phyloP scores from a whole-genome alignment of 2,888 invertebrate species.

The Oscheius sp. region DNA sequence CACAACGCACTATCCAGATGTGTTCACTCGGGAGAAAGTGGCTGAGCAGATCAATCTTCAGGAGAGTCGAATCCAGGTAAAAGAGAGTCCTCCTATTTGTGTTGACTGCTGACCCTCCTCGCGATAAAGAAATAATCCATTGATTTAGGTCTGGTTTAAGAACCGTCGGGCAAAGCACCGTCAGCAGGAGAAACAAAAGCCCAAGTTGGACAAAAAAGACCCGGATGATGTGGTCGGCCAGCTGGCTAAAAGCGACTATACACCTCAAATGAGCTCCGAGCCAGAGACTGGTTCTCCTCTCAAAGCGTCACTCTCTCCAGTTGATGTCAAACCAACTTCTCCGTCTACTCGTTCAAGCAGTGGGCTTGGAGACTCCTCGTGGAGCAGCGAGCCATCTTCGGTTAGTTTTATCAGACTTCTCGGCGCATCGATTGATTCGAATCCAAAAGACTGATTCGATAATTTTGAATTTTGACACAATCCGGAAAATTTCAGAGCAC shows the following conservation, averaged over 20 bases:
- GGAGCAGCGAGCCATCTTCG: slow-evolving; percentile 19
- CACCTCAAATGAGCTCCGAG: slow-evolving; percentile 34
- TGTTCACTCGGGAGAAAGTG: slow-evolving; percentile 63
- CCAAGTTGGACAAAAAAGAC: slow-evolving; percentile 38
- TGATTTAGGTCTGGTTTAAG: slow-evolving; percentile 66
- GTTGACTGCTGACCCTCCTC: neutral
- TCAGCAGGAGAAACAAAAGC: slow-evolving; percentile 67
- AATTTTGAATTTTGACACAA: neutral
- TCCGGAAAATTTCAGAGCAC: slow-evolving; percentile 9
- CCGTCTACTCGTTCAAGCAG: slow-evolving; percentile 20
- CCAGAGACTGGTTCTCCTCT: slow-evolving; percentile 41
- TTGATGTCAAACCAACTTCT: slow-evolving; percentile 5
- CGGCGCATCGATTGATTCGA: neutral
- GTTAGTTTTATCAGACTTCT: neutral
- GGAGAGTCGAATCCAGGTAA: slow-evolving; percentile 65
- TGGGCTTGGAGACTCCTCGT: slow-evolving; percentile 24
- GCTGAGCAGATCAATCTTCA: slow-evolving; percentile 65
- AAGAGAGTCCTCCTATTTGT: slow-evolving; percentile 10
- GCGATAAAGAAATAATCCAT: neutral
- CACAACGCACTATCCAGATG: slow-evolving; percentile 62
- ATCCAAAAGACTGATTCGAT: neutral
- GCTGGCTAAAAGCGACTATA: neutral
- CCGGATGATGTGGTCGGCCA: slow-evolving; percentile 2
- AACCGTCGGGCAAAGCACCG: slow-evolving; percentile 67
- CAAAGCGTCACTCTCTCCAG: slow-evolving; percentile 10